Base-by-base conservation (phyloP, 2,113 vertebrate genomes). In the Oryzias melastigma region DNA sequence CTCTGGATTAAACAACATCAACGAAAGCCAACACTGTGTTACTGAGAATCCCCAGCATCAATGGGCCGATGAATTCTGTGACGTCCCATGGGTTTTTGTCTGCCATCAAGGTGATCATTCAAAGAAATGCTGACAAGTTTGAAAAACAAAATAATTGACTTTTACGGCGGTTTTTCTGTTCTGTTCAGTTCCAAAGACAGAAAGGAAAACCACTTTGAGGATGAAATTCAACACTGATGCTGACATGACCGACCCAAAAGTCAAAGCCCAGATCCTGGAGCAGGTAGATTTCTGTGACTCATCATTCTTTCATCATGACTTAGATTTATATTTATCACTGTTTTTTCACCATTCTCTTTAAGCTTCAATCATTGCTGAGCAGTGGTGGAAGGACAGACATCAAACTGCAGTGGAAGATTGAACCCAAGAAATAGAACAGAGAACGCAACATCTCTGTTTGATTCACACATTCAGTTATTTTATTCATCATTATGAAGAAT, bases 21-120 rank as follows among this genome's bases (percentile, higher is more conserved):
- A 0, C 0, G 10, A 4, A 5, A 2, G n/a, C 0, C 24, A 60
- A 27, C 3, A 5, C 29, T 78, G 72, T 51, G 14, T 0, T 0
- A 0, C 0, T 0, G 35, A 57, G 56, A 17, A 13, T n/a, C 0
- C 0, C 0, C 0, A 0, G 0, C 52, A 74, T 6, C 0, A 8
- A 5, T 81, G 70, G 62, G 3, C 7, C 0, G 63, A 74, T 2
- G 1, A 0, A 0, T 0, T 0, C 0, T 74, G 66, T 29, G 0
- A 0, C 0, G 0, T 0, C 0, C 0, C 5, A 0, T 0, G 1
- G 0, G 10, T 22, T 16, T 73, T 73, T n/a, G 22, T 77, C 49
- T 81, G 78, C 27, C 62, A 81, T 0, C 29, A 63, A 71, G 70
- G 78, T 81, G 43, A 66, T 4, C 15, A n/a, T 0, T 18, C 4